phyloP scores from a whole-genome alignment of 2,113 vertebrate genomes.

The Stictonetta naevosa region DNA sequence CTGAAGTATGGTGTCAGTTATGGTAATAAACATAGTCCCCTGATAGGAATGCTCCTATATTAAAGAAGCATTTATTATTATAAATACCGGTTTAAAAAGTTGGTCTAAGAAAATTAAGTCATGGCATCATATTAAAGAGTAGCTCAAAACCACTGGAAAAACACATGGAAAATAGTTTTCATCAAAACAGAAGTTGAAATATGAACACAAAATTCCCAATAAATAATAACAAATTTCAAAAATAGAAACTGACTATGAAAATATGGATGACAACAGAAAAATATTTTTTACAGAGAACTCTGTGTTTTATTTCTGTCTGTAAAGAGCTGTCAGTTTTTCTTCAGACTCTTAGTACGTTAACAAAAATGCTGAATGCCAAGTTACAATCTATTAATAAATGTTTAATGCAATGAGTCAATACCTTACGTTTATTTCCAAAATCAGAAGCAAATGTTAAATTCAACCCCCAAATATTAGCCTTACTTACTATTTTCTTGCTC shows the following conservation, averaged over 20 bases:
- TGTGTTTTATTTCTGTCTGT: neutral
- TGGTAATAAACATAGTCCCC: neutral
- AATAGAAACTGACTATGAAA: neutral
- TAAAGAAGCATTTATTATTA: neutral
- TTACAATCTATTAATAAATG: neutral
- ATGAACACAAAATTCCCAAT: neutral
- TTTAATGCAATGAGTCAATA: neutral
- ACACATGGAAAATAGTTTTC: neutral
- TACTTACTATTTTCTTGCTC: slow-evolving; percentile 85
- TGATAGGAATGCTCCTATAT: neutral
- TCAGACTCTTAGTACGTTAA: neutral
- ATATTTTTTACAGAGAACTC: neutral
- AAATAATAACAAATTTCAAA: neutral
- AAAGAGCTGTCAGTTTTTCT: neutral
- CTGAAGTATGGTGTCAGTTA: neutral
- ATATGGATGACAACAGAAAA: neutral
- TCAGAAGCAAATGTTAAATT: slow-evolving; percentile 4
- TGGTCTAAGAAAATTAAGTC: neutral
- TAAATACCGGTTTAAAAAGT: neutral
- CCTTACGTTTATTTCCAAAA: slow-evolving; percentile 3
- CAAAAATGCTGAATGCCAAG: neutral
- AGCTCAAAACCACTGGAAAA: neutral
- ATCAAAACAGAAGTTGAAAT: neutral
- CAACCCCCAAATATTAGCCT: neutral
- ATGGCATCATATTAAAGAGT: neutral